A percentile compares a stretch with the other conserved stretches of the same genome.
Evolutionary conservation across 2,888 invertebrate species (phyloP).

Genomic region (Cataglyphis albicans): DNA sequence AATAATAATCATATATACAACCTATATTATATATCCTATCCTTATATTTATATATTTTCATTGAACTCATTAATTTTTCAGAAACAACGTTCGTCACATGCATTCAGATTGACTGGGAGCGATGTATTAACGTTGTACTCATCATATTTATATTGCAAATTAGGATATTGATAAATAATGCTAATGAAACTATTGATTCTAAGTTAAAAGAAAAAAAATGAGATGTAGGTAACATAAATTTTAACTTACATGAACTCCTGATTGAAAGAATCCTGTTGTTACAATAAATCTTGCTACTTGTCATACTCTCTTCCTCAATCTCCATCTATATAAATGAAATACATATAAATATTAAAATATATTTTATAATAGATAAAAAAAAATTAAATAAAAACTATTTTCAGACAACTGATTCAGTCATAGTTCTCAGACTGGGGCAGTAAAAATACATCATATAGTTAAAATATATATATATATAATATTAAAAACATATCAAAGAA

Average conservation of each 20-base stretch:
- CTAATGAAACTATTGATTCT: background rate
- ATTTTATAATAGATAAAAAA: background rate
- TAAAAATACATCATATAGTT: slow-evolving; percentile 77
- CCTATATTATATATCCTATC: background rate
- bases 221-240: background rate
- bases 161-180: slow-evolving; percentile 20
- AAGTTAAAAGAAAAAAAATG: background rate
- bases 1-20: background rate
- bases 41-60: slow-evolving; percentile 55
- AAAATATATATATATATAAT: background rate
- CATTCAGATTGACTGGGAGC: slow-evolving; percentile 81
- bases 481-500: background rate
- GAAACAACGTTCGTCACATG: slow-evolving; percentile 74
- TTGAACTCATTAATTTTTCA: slow-evolving; percentile 47
- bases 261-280: background rate
- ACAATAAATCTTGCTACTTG: background rate
- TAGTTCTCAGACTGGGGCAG: slow-evolving; percentile 83
- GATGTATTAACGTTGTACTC: slow-evolving; percentile 68
- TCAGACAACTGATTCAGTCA: slow-evolving; percentile 80
- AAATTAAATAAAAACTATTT: slow-evolving; percentile 10
- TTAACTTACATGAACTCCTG: slow-evolving; percentile 13
- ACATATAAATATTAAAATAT: background rate
- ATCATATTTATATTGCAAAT: slow-evolving; percentile 67
- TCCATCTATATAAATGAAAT: background rate
- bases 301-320: background rate